Base-by-base conservation (phyloP, 1,140 invertebrate genomes). In the Sarcophaga peregrina region DNA sequence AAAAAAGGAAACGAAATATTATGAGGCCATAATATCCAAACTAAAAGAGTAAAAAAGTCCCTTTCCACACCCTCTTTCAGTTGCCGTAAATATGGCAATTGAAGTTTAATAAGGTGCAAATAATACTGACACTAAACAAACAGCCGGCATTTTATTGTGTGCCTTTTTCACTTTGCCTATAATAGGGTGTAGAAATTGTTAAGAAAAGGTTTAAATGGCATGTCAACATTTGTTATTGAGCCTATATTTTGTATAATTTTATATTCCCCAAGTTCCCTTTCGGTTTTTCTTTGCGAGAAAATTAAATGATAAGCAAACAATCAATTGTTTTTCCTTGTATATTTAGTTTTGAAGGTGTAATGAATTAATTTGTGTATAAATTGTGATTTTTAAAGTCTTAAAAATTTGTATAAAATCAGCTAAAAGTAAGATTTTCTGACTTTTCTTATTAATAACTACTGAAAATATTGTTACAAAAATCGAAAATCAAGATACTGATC, bases 31-130 rank as follows among this genome's bases (percentile, higher is more conserved):
- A 76, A 76, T 76, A 76, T 45, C 72, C 25, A 37, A 74, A 20
- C 0, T 25, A 13, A 25, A 47, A 47, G 50, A 25, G 8, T 25
- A 52, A 25, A 78, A 50, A 78, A 50, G 0, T 7, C n/a, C 37
- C 6, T 20, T 68, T 52, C 9, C 8, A 52, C 2, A 1, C 6
- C 54, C 15, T 62, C 15, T n/a, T 62, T 62, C 15, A 68, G 20
- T 68, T 68, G 13, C n/a, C 15, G 15, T n/a, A 15, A 58, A 58
- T 58, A 58, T n/a, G 54, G 54, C 13, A 58, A 13, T 68, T 20
- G 17, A 68, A 78, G 47, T 50, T 78, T 78, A 78, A 78, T 78
- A 78, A 78, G 48, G 75, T 50, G 75, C 75, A 78, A 78, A 78
- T 78, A 78, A 68, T 68, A 68, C 17, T 68, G 62, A 68, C 62